Evolutionary conservation across 1,140 invertebrate genomes (phyloP).

Genomic region (Camponotus pennsylvanicus): DNA sequence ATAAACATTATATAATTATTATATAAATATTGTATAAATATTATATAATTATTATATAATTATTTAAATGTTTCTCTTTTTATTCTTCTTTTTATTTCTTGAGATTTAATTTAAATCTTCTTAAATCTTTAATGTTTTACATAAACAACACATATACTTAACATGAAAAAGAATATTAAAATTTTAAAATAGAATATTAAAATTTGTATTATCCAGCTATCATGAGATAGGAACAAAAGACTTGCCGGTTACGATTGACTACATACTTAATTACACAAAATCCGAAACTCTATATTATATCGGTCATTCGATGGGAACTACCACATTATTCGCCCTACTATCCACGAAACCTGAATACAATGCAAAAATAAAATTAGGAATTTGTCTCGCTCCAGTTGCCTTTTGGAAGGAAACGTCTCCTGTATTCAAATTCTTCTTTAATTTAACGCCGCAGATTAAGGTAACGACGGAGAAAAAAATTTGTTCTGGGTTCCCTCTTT

Average conservation of each 20-base stretch:
- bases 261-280: slow-evolving; percentile 49
- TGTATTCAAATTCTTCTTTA: slow-evolving; percentile 29
- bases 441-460: not conserved
- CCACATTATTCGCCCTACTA: slow-evolving; percentile 7
- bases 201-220: slow-evolving; percentile 47
- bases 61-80: too few species aligned
- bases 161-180: not conserved
- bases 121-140: too few species aligned
- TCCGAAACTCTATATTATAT: slow-evolving; percentile 29
- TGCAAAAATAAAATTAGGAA: slow-evolving; percentile 84
- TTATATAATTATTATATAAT: not conserved
- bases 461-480: slow-evolving; percentile 32
- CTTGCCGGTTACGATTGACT: slow-evolving; percentile 47
- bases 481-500: too few species aligned
- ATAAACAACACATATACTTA: too few species aligned
- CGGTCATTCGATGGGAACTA: slow-evolving; percentile 65
- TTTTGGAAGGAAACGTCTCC: slow-evolving; percentile 66
- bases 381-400: slow-evolving; percentile 87
- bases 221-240: slow-evolving; percentile 58
- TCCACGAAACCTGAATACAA: slow-evolving; percentile 86
- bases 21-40: not conserved
- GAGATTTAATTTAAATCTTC: too few species aligned
- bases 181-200: slow-evolving; percentile 6
- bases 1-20: not conserved
- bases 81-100: too few species aligned